phyloP scores from a whole-genome alignment of 2,888 invertebrate genomes.

The Atethmia centrago region DNA sequence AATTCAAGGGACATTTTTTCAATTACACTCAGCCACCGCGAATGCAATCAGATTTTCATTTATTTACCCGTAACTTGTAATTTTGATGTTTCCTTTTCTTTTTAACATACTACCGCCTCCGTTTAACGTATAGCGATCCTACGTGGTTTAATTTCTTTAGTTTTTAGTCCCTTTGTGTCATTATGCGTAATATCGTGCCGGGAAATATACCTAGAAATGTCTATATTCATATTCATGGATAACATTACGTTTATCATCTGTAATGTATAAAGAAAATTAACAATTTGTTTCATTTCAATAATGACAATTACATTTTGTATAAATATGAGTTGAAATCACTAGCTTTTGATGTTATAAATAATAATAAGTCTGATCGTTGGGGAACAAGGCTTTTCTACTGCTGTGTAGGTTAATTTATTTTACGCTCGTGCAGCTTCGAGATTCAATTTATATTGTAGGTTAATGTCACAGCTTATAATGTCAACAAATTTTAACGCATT shows the following conservation, averaged over 20 bases:
- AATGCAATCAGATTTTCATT: constrained; percentile 84
- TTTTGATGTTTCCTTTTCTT: constrained; percentile 71
- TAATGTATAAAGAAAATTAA: constrained; percentile 34
- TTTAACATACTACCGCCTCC: constrained; percentile 45
- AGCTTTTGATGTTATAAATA: neutral
- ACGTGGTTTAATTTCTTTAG: constrained; percentile 56
- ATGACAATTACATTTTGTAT: neutral
- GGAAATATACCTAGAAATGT: constrained; percentile 30
- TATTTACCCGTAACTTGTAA: constrained; percentile 76
- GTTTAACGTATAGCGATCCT: constrained; percentile 55
- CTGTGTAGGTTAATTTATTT: neutral
- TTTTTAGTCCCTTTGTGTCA: constrained; percentile 41
- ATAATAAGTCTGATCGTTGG: neutral
- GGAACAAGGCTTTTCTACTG: neutral
- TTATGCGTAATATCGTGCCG: constrained; percentile 42
- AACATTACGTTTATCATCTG: neutral
- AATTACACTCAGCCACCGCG: constrained; percentile 83
- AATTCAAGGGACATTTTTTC: constrained; percentile 87
- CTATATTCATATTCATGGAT: constrained; percentile 8
- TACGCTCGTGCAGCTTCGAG: neutral
- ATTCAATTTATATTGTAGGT: constrained; percentile 2
- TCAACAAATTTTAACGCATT: neutral
- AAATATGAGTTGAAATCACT: neutral
- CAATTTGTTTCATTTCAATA: constrained; percentile 25
- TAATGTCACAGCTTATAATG: neutral